A percentile compares a stretch with the other conserved stretches of the same genome.
Evolutionary conservation across 1,140 invertebrate species (phyloP).

Genomic region (Pseudomyrmex pallidus): DNA sequence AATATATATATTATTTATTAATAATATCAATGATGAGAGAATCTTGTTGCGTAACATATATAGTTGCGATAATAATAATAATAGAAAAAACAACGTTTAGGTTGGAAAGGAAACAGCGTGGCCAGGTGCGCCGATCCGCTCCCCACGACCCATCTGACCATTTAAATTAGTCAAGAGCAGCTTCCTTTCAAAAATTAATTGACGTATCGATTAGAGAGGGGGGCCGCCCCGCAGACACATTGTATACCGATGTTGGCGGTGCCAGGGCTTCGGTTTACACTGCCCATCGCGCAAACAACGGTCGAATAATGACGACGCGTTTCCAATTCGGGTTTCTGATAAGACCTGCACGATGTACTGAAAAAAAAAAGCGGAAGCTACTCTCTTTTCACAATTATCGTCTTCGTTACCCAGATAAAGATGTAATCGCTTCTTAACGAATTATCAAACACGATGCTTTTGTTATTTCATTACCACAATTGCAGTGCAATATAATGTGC

Average conservation of each 20-base stretch:
- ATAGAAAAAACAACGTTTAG: slow-evolving; percentile 51
- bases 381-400: neutral
- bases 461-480: neutral
- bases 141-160: slow-evolving; percentile 54
- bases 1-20: no score
- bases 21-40: no score
- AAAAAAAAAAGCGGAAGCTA: neutral
- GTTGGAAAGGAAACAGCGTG: slow-evolving; percentile 24
- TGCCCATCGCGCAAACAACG: slow-evolving; percentile 7
- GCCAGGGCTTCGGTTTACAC: slow-evolving; percentile 23
- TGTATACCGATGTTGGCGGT: slow-evolving; percentile 39
- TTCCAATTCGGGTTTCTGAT: neutral
- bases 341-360: neutral
- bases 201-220: slow-evolving; percentile 76
- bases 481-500: neutral
- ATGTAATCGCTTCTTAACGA: no score
- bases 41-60: neutral
- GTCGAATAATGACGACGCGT: slow-evolving; percentile 32
- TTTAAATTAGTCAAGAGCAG: slow-evolving; percentile 75
- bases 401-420: no score
- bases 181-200: slow-evolving; percentile 81
- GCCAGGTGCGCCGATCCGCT: slow-evolving; percentile 35
- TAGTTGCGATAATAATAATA: slow-evolving; percentile 27
- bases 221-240: slow-evolving; percentile 34
- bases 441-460: no score